Conservation (phyloP, 2,113 vertebrate genomes). For the Mus spicilegus region DNA sequence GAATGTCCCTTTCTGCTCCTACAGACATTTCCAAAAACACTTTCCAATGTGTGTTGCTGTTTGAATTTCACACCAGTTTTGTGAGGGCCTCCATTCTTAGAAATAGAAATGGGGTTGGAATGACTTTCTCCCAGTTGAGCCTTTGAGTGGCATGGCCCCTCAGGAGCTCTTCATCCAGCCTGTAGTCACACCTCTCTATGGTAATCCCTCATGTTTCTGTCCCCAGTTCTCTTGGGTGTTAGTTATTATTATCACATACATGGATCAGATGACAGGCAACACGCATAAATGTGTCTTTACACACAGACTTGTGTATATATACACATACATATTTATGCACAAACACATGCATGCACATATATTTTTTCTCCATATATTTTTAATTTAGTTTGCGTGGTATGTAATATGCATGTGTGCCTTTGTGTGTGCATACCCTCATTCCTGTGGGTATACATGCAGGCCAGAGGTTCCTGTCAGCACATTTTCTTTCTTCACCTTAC, state of each 20-base stretch:
- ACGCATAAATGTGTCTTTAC: neutral
- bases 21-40: conserved; percentile 38
- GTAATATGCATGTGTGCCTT: neutral
- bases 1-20: neutral
- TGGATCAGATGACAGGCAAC: neutral
- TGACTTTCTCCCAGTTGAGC: neutral
- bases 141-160: neutral
- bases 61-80: neutral
- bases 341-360: neutral
- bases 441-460: neutral
- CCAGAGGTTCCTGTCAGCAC: neutral
- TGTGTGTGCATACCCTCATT: neutral
- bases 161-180: fast-evolving
- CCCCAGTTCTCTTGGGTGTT: neutral
- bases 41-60: neutral
- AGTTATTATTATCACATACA: neutral
- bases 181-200: fast-evolving
- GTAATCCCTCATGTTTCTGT: fast-evolving
- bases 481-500: no score
- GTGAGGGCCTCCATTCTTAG: conserved; percentile 10
- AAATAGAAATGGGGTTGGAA: neutral
- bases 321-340: neutral
- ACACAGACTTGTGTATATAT: neutral
- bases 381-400: neutral
- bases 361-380: neutral